Percentiles rank a stretch among this genome's conserved stretches.
These are phyloP conservation scores for Sialia sialis DNA, from an alignment of 2,113 vertebrate genomes.

Conservation along the genomic window DNA sequence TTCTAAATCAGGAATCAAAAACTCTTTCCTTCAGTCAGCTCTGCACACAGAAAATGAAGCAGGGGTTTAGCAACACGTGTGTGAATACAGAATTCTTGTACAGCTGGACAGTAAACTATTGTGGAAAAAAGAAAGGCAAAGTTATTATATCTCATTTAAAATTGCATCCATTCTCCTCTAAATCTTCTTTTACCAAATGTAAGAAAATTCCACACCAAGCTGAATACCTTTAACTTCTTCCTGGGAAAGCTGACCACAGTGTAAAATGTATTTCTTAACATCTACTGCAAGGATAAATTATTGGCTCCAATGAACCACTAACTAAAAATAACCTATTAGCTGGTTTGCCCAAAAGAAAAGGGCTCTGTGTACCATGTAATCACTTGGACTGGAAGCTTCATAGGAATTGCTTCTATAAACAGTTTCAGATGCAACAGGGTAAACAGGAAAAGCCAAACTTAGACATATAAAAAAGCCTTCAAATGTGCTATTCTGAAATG, in stretches of 20 bases:
- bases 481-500: neutral
- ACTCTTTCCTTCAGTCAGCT: neutral
- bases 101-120: neutral
- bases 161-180: neutral
- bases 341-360: conserved; percentile 41
- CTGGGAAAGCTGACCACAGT: neutral
- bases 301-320: neutral
- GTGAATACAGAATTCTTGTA: neutral
- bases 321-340: conserved; percentile 49
- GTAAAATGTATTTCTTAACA: neutral
- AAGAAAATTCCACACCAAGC: neutral
- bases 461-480: neutral
- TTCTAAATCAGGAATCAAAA: neutral
- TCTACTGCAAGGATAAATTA: neutral
- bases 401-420: conserved; percentile 50
- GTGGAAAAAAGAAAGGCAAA: neutral
- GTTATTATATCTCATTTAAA: neutral
- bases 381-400: conserved; percentile 1
- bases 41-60: neutral
- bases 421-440: conserved; percentile 46
- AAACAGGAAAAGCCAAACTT: conserved; percentile 65
- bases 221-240: neutral
- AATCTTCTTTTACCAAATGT: neutral
- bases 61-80: neutral
- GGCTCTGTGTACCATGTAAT: conserved; percentile 32